Percentiles rank a stretch among this genome's conserved stretches.
Conservation (phyloP, 2,797 vertebrate species). For the Neosalanx taihuensis region DNA sequence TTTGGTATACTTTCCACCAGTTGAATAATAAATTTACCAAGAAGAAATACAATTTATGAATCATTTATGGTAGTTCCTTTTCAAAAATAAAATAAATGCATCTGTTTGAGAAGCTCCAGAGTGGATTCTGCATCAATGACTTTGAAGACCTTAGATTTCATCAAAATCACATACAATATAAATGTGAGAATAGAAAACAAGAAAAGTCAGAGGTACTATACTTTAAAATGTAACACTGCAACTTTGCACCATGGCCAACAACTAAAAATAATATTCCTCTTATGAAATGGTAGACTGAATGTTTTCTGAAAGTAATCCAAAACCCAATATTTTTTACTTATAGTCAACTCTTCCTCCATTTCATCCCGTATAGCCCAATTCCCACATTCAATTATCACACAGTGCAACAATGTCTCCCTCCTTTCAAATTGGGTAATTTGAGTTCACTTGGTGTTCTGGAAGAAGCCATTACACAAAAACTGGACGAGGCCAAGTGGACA, state of each 20-base stretch:
- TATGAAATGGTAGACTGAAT: not conserved
- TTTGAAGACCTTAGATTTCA: slow-evolving; percentile 34
- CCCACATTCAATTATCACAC: not conserved
- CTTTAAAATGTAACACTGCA: slow-evolving; percentile 23
- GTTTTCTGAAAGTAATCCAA: not conserved
- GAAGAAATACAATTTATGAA: slow-evolving; percentile 44
- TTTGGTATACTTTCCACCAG: slow-evolving; percentile 23
- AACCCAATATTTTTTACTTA: slow-evolving; percentile 1
- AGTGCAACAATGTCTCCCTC: slow-evolving; percentile 1
- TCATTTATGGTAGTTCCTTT: slow-evolving; percentile 41
- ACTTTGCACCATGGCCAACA: slow-evolving; percentile 14
- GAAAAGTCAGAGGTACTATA: slow-evolving; percentile 18
- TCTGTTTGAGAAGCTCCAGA: slow-evolving; percentile 8
- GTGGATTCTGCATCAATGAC: slow-evolving; percentile 15
- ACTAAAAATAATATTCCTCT: slow-evolving; percentile 10
- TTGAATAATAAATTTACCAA: slow-evolving; percentile 51
- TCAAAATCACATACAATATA: slow-evolving; percentile 25
- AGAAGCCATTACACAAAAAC: not conserved
- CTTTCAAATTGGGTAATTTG: not conserved
- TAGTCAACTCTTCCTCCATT: not conserved
- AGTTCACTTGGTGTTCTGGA: not conserved
- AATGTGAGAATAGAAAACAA: slow-evolving; percentile 35
- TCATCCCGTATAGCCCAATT: not conserved
- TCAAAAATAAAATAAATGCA: slow-evolving; percentile 36
- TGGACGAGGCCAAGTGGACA: not conserved